phyloP scores from a whole-genome alignment of 2,113 vertebrate genomes.

The Poicephalus meyeri region DNA sequence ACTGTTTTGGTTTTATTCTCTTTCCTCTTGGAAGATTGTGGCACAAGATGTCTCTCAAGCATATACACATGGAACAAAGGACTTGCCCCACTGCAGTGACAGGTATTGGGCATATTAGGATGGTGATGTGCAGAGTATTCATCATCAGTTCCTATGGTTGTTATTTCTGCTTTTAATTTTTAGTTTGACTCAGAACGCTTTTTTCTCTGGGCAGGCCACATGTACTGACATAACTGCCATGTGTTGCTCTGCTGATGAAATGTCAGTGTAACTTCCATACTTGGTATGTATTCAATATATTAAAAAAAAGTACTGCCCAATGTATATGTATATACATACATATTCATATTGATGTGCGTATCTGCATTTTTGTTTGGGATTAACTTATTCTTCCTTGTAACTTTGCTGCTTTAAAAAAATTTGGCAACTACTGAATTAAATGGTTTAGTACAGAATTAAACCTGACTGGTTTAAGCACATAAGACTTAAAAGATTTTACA shows the following conservation, averaged over 20 bases:
- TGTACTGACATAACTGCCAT: not conserved
- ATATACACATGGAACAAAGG: not conserved
- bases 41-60: not conserved
- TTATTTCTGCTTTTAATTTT: not conserved
- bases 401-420: not conserved
- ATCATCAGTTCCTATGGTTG: not conserved
- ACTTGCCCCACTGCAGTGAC: not conserved
- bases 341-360: fast-evolving
- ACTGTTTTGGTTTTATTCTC: not conserved
- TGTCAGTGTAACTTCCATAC: not conserved
- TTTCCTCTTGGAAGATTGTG: not conserved
- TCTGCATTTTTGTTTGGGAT: not conserved
- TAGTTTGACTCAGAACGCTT: not conserved
- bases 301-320: not conserved
- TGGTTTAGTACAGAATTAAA: not conserved
- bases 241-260: not conserved
- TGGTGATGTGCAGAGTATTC: not conserved
- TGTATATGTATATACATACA: not conserved
- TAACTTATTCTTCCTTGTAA: not conserved
- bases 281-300: not conserved
- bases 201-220: not conserved
- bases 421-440: not conserved
- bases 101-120: not conserved
- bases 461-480: not conserved
- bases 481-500: not conserved